Evolutionary conservation across 1,140 invertebrate genomes (phyloP).

Genomic region (Trichonephila clavata): DNA sequence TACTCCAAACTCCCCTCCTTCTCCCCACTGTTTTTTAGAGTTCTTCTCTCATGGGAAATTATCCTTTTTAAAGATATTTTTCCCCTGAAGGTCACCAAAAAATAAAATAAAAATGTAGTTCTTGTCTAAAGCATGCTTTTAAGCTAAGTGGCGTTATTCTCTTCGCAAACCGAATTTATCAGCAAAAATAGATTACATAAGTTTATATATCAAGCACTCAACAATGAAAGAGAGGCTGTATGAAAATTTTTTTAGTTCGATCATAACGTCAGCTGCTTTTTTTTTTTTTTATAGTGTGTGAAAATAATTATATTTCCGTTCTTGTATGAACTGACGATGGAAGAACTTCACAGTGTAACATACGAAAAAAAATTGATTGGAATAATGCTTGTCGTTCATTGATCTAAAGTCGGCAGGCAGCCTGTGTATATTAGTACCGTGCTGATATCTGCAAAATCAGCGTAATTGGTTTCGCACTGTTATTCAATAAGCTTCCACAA

Average conservation of each 20-base stretch:
- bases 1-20: no score
- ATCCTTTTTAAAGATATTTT: not conserved
- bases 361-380: not conserved
- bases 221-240: not conserved
- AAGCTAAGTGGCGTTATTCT: slow-evolving; percentile 25
- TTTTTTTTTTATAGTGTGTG: not conserved
- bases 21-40: no score
- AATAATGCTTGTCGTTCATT: not conserved
- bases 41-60: not conserved
- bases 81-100: not conserved
- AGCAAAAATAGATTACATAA: not conserved
- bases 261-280: not conserved
- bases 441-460: not conserved
- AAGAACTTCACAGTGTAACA: not conserved
- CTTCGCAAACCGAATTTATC: not conserved
- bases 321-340: not conserved
- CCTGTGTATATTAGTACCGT: not conserved
- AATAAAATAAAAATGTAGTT: not conserved
- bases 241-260: not conserved
- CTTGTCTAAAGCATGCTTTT: slow-evolving; percentile 46
- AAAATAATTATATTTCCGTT: not conserved
- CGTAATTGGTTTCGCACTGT: not conserved
- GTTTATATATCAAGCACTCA: not conserved
- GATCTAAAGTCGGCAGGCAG: not conserved
- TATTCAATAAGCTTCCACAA: not conserved